These are phyloP conservation scores for Balaenoptera acutorostrata DNA, from an alignment of 2,113 vertebrate genomes.

Conservation along the genomic window DNA sequence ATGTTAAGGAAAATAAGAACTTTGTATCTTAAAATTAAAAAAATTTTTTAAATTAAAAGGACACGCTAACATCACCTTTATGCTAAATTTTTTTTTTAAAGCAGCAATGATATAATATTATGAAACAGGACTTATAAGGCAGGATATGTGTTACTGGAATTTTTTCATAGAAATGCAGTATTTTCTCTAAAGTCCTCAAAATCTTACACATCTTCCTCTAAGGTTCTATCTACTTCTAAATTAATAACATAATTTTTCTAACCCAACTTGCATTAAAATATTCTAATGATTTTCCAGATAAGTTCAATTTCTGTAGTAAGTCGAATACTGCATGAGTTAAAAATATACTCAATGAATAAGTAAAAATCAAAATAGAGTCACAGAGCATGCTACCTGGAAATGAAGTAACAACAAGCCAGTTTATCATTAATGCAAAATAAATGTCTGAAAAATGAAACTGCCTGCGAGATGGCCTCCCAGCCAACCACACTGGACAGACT, in stretches of 20 bases:
- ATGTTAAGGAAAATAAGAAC: background rate
- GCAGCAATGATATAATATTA: background rate
- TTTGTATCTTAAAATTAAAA: background rate
- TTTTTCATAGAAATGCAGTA: background rate
- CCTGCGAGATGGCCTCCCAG: conserved; percentile 29
- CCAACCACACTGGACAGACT: background rate
- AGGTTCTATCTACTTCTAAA: background rate
- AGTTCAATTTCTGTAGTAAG: background rate
- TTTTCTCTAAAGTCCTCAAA: conserved; percentile 28
- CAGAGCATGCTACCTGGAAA: background rate
- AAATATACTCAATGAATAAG: background rate
- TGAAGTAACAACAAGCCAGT: background rate
- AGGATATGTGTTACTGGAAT: background rate
- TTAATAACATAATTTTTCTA: background rate
- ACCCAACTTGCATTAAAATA: background rate
- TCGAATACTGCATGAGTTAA: background rate
- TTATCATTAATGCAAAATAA: conserved; percentile 27
- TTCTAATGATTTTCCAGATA: background rate
- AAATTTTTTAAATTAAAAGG: background rate
- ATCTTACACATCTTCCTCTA: background rate
- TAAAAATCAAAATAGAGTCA: background rate
- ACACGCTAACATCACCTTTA: background rate
- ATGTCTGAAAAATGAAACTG: background rate
- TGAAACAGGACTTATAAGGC: background rate
- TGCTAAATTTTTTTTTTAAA: background rate